phyloP scores from a whole-genome alignment of 2,113 vertebrate genomes.

The Hippocampus comes region DNA sequence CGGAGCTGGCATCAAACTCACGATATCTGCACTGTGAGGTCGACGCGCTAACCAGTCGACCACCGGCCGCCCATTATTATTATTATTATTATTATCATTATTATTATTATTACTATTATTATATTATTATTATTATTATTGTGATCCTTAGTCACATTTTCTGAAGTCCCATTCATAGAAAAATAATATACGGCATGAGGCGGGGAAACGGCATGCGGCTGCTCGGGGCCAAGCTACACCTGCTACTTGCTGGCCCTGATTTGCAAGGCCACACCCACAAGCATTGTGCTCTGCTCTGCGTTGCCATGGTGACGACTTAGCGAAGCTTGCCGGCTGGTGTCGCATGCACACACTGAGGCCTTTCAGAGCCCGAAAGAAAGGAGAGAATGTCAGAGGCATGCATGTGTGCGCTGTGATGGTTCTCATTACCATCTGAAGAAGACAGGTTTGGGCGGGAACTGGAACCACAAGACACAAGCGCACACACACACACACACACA shows the following conservation, averaged over 20 bases:
- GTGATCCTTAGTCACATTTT: neutral
- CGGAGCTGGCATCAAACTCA: too few species aligned
- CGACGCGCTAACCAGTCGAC: too few species aligned
- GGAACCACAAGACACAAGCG: neutral
- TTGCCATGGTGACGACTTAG: constrained; percentile 61
- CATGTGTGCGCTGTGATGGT: constrained; percentile 14
- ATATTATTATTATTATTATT: neutral
- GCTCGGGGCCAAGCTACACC: constrained; percentile 27
- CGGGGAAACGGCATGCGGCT: neutral
- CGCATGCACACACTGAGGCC: constrained; percentile 34
- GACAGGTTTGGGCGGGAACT: constrained; percentile 35
- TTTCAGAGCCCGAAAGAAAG: constrained; percentile 25
- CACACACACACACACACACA: neutral
- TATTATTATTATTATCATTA: neutral
- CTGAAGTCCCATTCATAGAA: neutral
- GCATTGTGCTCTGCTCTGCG: constrained; percentile 37
- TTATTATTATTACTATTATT: neutral
- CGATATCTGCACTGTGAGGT: too few species aligned
- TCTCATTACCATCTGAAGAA: constrained; percentile 53
- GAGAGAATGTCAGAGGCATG: constrained; percentile 31
- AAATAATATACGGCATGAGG: constrained; percentile 15
- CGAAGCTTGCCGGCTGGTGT: constrained; percentile 48
- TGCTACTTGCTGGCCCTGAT: constrained; percentile 17
- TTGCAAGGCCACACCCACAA: constrained; percentile 28
- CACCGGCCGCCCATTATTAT: too few species aligned